These are phyloP conservation scores for Platalea minor DNA, from an alignment of 2,797 vertebrate genomes.

Conservation along the genomic window DNA sequence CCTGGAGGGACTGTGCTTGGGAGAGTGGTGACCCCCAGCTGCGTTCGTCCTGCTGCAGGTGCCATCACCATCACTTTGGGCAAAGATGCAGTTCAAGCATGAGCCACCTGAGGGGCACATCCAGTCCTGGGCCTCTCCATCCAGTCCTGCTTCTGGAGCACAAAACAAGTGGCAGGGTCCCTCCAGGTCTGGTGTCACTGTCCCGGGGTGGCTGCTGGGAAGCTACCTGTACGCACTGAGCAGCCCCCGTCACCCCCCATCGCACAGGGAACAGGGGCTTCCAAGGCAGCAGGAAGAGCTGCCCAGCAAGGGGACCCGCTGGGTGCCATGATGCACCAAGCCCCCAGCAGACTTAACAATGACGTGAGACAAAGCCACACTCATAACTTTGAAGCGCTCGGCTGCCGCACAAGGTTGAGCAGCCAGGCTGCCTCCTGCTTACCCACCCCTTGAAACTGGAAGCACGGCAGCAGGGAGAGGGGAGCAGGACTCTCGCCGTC, in stretches of 20 bases:
- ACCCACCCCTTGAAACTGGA: background rate
- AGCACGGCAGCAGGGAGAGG: background rate
- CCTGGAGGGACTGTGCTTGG: background rate
- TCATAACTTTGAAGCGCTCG: background rate
- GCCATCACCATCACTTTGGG: background rate
- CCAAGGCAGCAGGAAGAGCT: background rate
- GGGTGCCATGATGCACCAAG: background rate
- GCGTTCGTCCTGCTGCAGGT: background rate
- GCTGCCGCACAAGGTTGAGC: background rate
- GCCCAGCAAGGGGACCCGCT: background rate
- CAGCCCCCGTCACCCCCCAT: background rate
- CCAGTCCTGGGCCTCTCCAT: background rate
- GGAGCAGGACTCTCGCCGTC: background rate
- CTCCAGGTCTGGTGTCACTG: background rate
- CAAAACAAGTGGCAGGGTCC: background rate
- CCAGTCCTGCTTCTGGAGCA: background rate
- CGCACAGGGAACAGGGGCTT: background rate
- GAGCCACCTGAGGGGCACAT: background rate
- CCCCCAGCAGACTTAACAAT: background rate
- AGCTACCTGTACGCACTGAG: background rate
- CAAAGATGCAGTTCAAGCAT: background rate
- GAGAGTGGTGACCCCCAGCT: background rate
- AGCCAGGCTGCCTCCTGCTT: background rate
- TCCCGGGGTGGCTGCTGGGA: fast-evolving
- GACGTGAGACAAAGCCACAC: background rate